Evolutionary conservation across 2,888 invertebrate genomes (phyloP), one percentile per base, ranked within the genome.

Genomic region (Caradrina clavipalpis): DNA sequence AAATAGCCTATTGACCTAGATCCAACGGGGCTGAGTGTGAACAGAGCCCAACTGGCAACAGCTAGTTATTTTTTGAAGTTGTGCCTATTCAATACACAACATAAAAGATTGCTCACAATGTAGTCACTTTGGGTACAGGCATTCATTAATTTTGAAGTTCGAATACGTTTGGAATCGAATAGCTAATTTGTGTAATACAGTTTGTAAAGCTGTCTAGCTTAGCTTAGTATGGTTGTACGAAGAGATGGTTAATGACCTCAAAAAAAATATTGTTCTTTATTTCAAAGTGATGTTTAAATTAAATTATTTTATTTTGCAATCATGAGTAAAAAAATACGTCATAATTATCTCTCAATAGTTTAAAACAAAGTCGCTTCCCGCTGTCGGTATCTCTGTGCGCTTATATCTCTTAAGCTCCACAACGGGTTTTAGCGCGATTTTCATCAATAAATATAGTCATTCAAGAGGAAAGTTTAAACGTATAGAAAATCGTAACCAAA

Each of bases 1-100:
- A 69, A 72, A 60, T 78, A 72, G 31, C 42, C n/a, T 8, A 22
- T 49, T 77, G 59, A 58, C 72, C 78, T 35, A 72, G 19, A 60
- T 78, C 7, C 11, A 17, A 58, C 17, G 21, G 26, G 45, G 55
- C 5, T 49, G 39, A 0, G 39, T 7, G 21, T 26, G 10, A 17
- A 39, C 8, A 15, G 5, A 7, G 39, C 17, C 11, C 26, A n/a
- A n/a, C 17, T 31, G 17, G 39, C 51, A 53, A 54, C 19, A 22
- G 19, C 6, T 22, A 0, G n/a, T 11, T 22, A 0, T 47, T 21
- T 53, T 54, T 35, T 45, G 22, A 35, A 22, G n/a, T 2, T n/a
- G 11, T 47, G 10, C n/a, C 11, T 31, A n/a, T 6, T 49, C 10
- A 15, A 21, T 19, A 59, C 19, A 22, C 19, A n/a, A n/a, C 8